Evolutionary conservation across 2,888 invertebrate genomes (phyloP).

Genomic region (Podotricha telesiphe): DNA sequence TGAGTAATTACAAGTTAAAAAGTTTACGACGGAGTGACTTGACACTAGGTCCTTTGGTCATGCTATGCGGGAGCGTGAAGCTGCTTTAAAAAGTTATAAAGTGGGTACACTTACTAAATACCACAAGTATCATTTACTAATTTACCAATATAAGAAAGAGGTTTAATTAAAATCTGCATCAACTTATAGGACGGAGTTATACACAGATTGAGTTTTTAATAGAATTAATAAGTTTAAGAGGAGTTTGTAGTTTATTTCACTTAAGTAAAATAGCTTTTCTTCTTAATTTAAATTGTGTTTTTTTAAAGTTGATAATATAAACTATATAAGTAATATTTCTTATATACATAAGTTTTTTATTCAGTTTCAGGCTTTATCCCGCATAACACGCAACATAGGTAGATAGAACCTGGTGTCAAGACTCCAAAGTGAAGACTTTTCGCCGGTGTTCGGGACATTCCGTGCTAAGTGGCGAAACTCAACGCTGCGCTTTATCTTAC

Average conservation of each 20-base stretch:
- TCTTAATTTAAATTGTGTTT: not conserved
- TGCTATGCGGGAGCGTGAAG: not conserved
- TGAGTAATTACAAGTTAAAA: too few species aligned
- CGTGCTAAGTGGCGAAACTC: too few species aligned
- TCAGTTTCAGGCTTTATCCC: too few species aligned
- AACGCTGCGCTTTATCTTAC: too few species aligned
- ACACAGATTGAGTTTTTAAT: constrained; percentile 16
- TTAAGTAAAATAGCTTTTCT: constrained; percentile 6
- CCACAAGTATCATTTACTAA: too few species aligned
- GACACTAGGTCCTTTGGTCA: not conserved
- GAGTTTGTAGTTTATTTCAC: constrained; percentile 6
- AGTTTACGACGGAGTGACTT: too few species aligned
- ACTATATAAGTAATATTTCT: not conserved
- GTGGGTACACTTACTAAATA: not conserved
- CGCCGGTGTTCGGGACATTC: too few species aligned
- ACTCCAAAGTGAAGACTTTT: too few species aligned
- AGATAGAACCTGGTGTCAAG: too few species aligned
- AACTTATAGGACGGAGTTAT: not conserved
- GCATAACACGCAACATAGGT: too few species aligned
- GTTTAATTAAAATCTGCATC: constrained; percentile 2
- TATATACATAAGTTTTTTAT: too few species aligned
- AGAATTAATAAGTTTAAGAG: constrained; percentile 8
- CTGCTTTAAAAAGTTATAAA: not conserved
- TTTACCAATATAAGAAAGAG: not conserved
- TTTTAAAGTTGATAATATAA: not conserved